Evolutionary conservation across 1,140 invertebrate genomes (phyloP).

Genomic region (Drosophila teissieri): DNA sequence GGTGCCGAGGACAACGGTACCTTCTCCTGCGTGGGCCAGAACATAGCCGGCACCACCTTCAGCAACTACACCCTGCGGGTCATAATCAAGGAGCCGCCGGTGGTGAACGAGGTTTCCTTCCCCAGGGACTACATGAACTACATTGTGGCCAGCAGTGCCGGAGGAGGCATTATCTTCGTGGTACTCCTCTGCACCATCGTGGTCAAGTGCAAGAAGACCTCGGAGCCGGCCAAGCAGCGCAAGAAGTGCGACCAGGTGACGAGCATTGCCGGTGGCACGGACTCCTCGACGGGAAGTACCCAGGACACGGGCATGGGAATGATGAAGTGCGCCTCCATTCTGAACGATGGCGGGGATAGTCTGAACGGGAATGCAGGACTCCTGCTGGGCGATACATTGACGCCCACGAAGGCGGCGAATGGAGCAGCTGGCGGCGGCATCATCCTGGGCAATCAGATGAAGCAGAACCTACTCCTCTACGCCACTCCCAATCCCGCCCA

Average conservation of each 20-base stretch:
- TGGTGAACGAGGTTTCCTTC: slow-evolving; percentile 88
- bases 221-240: slow-evolving; percentile 86
- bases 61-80: slow-evolving; percentile 92
- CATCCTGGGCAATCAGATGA: slow-evolving; percentile 79
- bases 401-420: slow-evolving; percentile 71
- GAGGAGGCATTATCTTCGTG: slow-evolving; percentile 87
- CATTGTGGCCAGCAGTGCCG: slow-evolving; percentile 88
- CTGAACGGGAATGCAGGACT: slow-evolving; percentile 65
- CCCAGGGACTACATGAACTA: slow-evolving; percentile 87
- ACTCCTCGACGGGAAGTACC: slow-evolving; percentile 70
- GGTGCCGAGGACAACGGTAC: slow-evolving; percentile 91
- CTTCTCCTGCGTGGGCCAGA: slow-evolving; percentile 92
- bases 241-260: slow-evolving; percentile 84
- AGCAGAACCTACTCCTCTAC: slow-evolving; percentile 78
- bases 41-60: slow-evolving; percentile 90
- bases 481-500: slow-evolving; percentile 56
- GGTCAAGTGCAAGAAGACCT: slow-evolving; percentile 86
- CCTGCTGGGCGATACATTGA: slow-evolving; percentile 61
- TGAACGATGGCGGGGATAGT: slow-evolving; percentile 72
- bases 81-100: slow-evolving; percentile 89
- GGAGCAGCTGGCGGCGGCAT: slow-evolving; percentile 60
- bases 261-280: slow-evolving; percentile 64
- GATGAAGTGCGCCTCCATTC: slow-evolving; percentile 81
- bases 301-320: slow-evolving; percentile 76
- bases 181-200: slow-evolving; percentile 87